Evolutionary conservation across 2,888 invertebrate genomes (phyloP), one percentile per base, ranked within the genome.

Genomic region (Ophioninae sp.): DNA sequence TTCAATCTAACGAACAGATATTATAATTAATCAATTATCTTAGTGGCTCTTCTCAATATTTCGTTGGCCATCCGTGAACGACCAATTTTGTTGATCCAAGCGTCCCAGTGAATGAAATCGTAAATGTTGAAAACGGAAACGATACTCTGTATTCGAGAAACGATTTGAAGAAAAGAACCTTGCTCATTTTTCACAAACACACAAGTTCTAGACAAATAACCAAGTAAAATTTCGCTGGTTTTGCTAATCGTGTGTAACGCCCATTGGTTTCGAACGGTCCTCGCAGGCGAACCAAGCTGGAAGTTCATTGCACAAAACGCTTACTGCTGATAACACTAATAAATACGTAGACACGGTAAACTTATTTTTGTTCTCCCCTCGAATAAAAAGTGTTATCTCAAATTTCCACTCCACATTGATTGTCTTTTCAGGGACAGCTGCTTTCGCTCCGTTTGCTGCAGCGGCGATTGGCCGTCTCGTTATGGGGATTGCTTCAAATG

Each of bases 231-330:
- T 10, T 10, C 17, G 17, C 51, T 5, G 0, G 13, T 51, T 51
- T 17, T 17, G 51, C 51, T 51, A 51, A 17, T 51, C 51, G 51
- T 51, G 6, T 51, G 5, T 13, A 51, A 17, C 6, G 17, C 51
- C 17, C 51, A 51, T 51, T 51, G 17, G 17, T 51, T 51, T 17
- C 51, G 17, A 17, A 51, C 51, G 51, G 17, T 51, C 30, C 30
- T 41, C 22, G 72, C 68, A 84, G 85, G 86, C 85, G 3, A 86
- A 86, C 83, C 75, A 75, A 63, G 72, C 77, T 22, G 85, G 80
- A 51, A 81, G n/a, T 65, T 73, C 81, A 63, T 68, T 85, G 30
- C 86, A 86, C 63, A 58, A 71, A 65, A 82, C 81, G 81, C 51
- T 82, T 68, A 72, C 64, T 9, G 71, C 23, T 10, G 68, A 71